Evolutionary conservation across 23 tunicate species (phyloP).

Genomic region (Diplosoma virens): DNA sequence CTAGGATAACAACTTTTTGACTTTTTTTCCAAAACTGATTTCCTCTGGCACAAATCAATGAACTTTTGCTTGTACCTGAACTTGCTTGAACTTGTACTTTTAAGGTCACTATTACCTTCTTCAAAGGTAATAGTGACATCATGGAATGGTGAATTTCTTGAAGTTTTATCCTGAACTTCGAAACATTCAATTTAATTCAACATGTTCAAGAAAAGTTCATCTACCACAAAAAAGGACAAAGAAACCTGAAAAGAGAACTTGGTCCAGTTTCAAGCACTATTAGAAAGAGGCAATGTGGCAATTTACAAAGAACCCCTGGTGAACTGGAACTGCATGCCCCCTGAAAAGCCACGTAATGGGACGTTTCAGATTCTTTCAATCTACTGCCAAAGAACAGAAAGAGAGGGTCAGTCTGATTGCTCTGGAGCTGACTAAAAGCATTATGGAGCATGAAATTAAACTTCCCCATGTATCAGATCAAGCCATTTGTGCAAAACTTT

Average conservation of each 20-base stretch:
- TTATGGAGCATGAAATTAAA: conserved; percentile 7
- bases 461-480: conserved; percentile 3
- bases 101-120: too few relatives aligned
- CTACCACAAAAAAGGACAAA: background rate
- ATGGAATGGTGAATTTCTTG: background rate
- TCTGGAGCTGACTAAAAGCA: conserved; percentile 8
- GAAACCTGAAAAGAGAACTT: background rate
- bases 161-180: background rate
- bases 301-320: background rate
- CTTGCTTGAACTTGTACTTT: too few relatives aligned
- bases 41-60: too few relatives aligned
- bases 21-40: too few relatives aligned
- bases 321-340: background rate
- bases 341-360: conserved; percentile 18
- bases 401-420: conserved; percentile 9
- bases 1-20: too few relatives aligned
- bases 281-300: background rate
- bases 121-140: too few relatives aligned
- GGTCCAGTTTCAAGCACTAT: conserved; percentile 14
- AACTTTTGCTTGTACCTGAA: too few relatives aligned
- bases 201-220: conserved; percentile 8
- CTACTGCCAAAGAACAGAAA: conserved; percentile 1
- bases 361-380: conserved; percentile 8
- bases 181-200: conserved; percentile 9
- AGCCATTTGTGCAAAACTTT: conserved; percentile 10